Evolutionary conservation across 2,797 vertebrate genomes (phyloP), one percentile per base, ranked within the genome.

Genomic region (Anableps anableps): DNA sequence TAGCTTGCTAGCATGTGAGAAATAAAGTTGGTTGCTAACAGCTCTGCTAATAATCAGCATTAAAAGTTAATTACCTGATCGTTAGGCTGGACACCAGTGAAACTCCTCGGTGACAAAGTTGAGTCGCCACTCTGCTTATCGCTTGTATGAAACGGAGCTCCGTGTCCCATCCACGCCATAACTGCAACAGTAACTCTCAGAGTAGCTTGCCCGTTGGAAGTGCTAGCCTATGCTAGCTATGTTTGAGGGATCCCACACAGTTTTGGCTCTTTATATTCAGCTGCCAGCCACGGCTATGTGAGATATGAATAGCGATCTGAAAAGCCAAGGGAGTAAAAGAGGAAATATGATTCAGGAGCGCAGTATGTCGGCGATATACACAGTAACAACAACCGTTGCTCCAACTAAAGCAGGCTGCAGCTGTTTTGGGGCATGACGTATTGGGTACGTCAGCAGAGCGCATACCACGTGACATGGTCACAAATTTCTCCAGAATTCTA

Each of bases 161-260:
- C 86, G 85, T 84, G 91, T 36, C 92, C 89, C 78, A 89, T 85
- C 95, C 95, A 95, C 92, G 96, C 95, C 96, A 96, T 96, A 84
- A 26, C 86, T 82, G 86, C 88, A 84, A 71, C 45, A 75, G 68
- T 83, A 83, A 70, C 84, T 83, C 86, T 76, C 88, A 14, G 72
- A 76, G 80, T 88, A 88, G 76, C 87, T 83, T 71, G 36, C 53
- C 48, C 50, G 38, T 48, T 66, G 16, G 70, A 47, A 8, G 71
- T 31, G 55, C 38, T 83, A 82, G 88, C 88, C 83, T 50, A 74
- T 29, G 90, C 90, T 90, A 83, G 88, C 86, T 31, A 79, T 53
- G 71, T 26, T 58, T 31, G 17, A 62, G 8, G 19, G 60, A 16
- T 8, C 31, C 19, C 51, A 53, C 45, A 47, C 77, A 83, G 72